Evolutionary conservation across 2,888 invertebrate genomes (phyloP), one percentile per base, ranked within the genome.

Genomic region (Odontothrips loti): DNA sequence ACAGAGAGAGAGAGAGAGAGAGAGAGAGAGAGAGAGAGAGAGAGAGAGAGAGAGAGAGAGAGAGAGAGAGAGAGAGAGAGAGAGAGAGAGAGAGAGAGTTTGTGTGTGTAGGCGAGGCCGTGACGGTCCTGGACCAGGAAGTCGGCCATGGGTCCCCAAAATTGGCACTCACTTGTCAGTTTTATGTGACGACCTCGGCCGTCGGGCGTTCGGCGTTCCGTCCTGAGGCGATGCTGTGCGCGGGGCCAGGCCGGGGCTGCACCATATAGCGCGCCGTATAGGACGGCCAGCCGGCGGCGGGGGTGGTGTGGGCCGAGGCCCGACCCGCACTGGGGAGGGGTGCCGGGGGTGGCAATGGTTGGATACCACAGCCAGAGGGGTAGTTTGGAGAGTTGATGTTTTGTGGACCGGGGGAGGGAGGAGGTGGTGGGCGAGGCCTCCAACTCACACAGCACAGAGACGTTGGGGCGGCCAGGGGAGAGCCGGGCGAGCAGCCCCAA

Each of bases 141-240:
- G 51, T 51, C 12, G 51, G 12, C 15, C 23, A 68, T 11, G n/a
- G 68, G 27, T 2, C 34, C n/a, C n/a, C 68, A 23, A 68, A n/a
- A 68, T 68, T 68, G 68, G 68, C 68, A 68, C 68, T 68, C 68
- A 68, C 68, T 68, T 23, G 68, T 68, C 68, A 23, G 68, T 68
- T 68, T 68, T 68, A 68, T 68, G 68, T 23, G 68, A 68, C 68
- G 68, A 23, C 51, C 51, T 20, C 51, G 51, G 51, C 15, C 12
- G 1, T 20, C 20, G 51, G 48, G 20, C 20, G 51, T 51, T 51
- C 34, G 51, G 15, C 51, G n/a, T n/a, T n/a, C n/a, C n/a, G n/a
- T n/a, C n/a, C n/a, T n/a, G 51, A 51, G 51, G 51, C 20, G 51
- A 20, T 20, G 51, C 51, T 12, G 51, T 1, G 51, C 51, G 34